Evolutionary conservation across 2,888 invertebrate genomes (phyloP).

Genomic region (Callosobruchus maculatus): DNA sequence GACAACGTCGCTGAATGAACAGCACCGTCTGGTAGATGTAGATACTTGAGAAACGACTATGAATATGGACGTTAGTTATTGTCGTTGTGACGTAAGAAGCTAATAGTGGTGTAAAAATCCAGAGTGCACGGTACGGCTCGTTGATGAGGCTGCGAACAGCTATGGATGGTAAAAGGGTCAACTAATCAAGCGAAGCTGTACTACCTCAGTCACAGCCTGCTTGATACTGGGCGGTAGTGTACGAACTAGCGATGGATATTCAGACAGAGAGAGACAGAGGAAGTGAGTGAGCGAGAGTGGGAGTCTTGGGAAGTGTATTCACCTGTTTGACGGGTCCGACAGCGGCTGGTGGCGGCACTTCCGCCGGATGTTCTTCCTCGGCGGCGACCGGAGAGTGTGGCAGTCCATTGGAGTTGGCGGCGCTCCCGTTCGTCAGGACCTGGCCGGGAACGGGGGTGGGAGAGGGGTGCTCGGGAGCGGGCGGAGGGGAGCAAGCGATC

Average conservation of each 20-base stretch:
- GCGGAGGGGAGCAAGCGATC: conserved; percentile 33
- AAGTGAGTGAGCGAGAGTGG: background rate
- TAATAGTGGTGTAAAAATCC: too few species aligned
- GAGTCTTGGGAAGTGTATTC: conserved; percentile 33
- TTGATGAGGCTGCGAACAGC: background rate
- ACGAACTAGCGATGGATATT: too few species aligned
- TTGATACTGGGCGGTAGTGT: background rate
- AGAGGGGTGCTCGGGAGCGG: conserved; percentile 24
- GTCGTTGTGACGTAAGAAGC: too few species aligned
- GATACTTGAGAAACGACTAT: too few species aligned
- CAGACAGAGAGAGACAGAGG: background rate
- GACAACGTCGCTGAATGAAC: too few species aligned
- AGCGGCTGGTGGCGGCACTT: conserved; percentile 49
- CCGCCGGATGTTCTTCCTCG: conserved; percentile 29
- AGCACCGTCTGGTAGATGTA: too few species aligned
- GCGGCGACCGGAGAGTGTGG: conserved; percentile 33
- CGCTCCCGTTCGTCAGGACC: conserved; percentile 44
- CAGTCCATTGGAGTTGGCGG: conserved; percentile 36
- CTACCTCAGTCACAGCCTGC: background rate
- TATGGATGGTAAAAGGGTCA: background rate
- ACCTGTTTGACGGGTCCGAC: conserved; percentile 52
- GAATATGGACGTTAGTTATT: too few species aligned
- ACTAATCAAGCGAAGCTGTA: background rate
- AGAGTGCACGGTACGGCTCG: too few species aligned
- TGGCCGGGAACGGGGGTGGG: conserved; percentile 6